Conservation (phyloP, 2,888 invertebrate species). For the Zootermopsis nevadensis region DNA sequence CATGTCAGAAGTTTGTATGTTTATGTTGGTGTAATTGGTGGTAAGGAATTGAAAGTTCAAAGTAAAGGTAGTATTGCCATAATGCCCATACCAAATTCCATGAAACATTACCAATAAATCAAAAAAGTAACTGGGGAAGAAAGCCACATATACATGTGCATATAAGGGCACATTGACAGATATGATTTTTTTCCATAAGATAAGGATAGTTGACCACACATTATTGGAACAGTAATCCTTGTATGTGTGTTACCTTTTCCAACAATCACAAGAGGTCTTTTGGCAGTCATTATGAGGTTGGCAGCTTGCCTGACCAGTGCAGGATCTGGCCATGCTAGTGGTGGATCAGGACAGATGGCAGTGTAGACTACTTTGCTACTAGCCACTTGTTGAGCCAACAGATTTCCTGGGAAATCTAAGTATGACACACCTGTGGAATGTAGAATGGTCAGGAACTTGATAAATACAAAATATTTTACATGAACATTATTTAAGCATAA, state of each 20-base stretch:
- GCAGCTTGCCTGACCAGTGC: slow-evolving; percentile 77
- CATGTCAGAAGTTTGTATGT: too few species aligned
- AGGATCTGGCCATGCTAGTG: slow-evolving; percentile 77
- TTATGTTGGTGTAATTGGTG: too few species aligned
- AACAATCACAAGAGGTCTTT: slow-evolving; percentile 87
- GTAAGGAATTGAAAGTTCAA: too few species aligned
- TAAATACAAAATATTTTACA: too few species aligned
- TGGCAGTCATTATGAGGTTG: slow-evolving; percentile 74
- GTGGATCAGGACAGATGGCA: slow-evolving; percentile 69
- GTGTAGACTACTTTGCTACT: slow-evolving; percentile 58
- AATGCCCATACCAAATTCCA: too few species aligned
- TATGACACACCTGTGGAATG: slow-evolving; percentile 73
- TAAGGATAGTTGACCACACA: neutral
- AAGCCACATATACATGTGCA: too few species aligned
- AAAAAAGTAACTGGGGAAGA: too few species aligned
- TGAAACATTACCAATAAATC: too few species aligned
- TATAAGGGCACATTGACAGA: too few species aligned
- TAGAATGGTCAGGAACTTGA: neutral
- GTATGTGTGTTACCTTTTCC: slow-evolving; percentile 77
- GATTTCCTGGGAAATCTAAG: slow-evolving; percentile 91
- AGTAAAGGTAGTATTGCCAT: too few species aligned
- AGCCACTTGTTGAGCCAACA: slow-evolving; percentile 70
- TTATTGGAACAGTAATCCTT: neutral
- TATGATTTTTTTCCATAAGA: too few species aligned
- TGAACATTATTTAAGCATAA: too few species aligned